These are phyloP conservation scores for Atethmia centrago DNA, from an alignment of 2,888 invertebrate species.

Conservation along the genomic window DNA sequence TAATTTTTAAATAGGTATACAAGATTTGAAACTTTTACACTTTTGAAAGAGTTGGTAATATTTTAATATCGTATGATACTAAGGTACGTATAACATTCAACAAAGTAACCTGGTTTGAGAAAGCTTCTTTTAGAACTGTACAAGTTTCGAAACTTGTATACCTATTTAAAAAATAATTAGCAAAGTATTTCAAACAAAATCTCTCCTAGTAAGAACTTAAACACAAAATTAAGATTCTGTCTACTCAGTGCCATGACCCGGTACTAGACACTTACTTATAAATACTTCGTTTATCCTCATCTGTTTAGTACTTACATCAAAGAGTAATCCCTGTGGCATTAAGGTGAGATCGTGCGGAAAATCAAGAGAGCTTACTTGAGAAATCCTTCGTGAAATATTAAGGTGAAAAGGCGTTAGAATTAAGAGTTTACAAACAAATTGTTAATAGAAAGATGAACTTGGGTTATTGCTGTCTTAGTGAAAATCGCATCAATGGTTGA, in stretches of 20 bases:
- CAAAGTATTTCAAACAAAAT: too few relatives aligned
- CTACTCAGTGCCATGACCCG: not conserved
- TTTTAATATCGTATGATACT: not conserved
- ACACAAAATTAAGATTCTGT: not conserved
- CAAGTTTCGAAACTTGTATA: too few relatives aligned
- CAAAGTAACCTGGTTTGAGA: not conserved
- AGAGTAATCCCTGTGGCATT: slow-evolving; percentile 35
- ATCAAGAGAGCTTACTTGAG: slow-evolving; percentile 35
- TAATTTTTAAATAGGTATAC: not conserved
- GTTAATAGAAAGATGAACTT: not conserved
- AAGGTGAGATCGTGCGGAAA: slow-evolving; percentile 24
- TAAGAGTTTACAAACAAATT: slow-evolving; percentile 16
- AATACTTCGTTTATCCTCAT: slow-evolving; percentile 20
- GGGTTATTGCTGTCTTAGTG: not conserved
- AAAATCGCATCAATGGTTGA: not conserved
- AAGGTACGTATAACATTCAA: not conserved
- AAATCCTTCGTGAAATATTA: slow-evolving; percentile 27
- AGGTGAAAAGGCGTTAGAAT: slow-evolving; percentile 6
- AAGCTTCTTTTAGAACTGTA: too few relatives aligned
- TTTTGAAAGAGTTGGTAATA: not conserved
- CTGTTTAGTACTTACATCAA: slow-evolving; percentile 18
- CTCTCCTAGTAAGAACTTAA: not conserved
- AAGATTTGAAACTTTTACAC: not conserved
- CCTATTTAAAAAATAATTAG: too few relatives aligned
- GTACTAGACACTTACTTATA: not conserved